phyloP scores from a whole-genome alignment of 1,140 invertebrate species.

The Probaryconus sp. region DNA sequence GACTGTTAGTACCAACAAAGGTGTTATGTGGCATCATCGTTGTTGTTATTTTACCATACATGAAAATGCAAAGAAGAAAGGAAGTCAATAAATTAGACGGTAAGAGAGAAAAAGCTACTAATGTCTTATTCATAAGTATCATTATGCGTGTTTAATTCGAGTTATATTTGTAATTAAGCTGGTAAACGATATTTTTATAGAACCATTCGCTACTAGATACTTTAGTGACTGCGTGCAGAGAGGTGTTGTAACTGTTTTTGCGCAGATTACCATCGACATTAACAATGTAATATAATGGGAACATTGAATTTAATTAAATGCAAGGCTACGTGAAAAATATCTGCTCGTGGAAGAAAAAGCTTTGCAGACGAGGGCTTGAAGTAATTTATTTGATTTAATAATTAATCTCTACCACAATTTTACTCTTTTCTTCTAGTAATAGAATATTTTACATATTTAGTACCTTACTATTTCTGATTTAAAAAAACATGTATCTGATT shows the following conservation, averaged over 20 bases:
- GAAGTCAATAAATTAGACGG: slow-evolving; percentile 42
- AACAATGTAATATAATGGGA: slow-evolving; percentile 20
- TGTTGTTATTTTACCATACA: slow-evolving; percentile 35
- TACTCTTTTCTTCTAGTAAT: too few relatives aligned
- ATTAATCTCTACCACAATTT: too few relatives aligned
- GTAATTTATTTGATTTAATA: too few relatives aligned
- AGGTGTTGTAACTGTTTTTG: slow-evolving; percentile 1
- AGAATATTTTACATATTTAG: too few relatives aligned
- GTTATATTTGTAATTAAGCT: slow-evolving; percentile 24
- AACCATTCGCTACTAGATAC: slow-evolving; percentile 17
- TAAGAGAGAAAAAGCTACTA: slow-evolving; percentile 32
- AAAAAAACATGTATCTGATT: too few relatives aligned
- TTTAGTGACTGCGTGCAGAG: slow-evolving; percentile 20
- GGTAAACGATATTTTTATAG: slow-evolving; percentile 8
- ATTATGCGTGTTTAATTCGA: slow-evolving; percentile 35
- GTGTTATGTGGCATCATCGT: too few relatives aligned
- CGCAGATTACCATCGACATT: slow-evolving; percentile 31
- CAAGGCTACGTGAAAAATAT: slow-evolving; percentile 5
- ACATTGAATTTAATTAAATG: slow-evolving; percentile 33
- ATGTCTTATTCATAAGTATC: slow-evolving; percentile 39
- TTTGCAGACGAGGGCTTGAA: neutral
- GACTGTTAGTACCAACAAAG: too few relatives aligned
- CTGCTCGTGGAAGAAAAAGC: neutral
- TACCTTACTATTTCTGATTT: too few relatives aligned
- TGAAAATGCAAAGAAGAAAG: slow-evolving; percentile 41